Evolutionary conservation across 2,113 vertebrate species (phyloP).

Genomic region (Hippocampus mohnikei): DNA sequence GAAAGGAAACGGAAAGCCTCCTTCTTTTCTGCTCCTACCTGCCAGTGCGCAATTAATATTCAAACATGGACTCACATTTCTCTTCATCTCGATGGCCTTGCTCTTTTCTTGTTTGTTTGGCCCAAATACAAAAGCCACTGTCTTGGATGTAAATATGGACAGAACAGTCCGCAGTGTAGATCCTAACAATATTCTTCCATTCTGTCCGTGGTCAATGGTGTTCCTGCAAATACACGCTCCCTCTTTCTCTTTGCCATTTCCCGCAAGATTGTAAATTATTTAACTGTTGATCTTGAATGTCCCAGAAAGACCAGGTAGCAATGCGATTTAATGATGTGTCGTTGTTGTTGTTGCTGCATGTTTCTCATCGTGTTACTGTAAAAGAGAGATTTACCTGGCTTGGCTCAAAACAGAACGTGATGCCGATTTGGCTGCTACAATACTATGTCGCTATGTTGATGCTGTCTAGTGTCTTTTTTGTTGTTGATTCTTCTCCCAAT

Average conservation of each 20-base stretch:
- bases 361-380: constrained; percentile 70
- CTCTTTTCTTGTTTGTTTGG: constrained; percentile 43
- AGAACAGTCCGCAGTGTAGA: constrained; percentile 41
- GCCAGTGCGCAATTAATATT: constrained; percentile 25
- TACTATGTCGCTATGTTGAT: constrained; percentile 66
- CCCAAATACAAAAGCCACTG: constrained; percentile 47
- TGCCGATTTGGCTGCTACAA: constrained; percentile 64
- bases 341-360: constrained; percentile 73
- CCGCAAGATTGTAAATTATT: constrained; percentile 66
- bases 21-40: constrained; percentile 29
- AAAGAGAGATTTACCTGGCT: constrained; percentile 66
- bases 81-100: constrained; percentile 15
- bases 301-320: constrained; percentile 62
- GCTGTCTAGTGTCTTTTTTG: constrained; percentile 63
- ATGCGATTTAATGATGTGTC: constrained; percentile 69
- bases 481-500: constrained; percentile 39
- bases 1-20: constrained; percentile 42
- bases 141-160: constrained; percentile 66
- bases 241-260: constrained; percentile 20
- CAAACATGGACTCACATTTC: constrained; percentile 23
- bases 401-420: constrained; percentile 62
- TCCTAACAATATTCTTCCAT: constrained; percentile 29
- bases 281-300: constrained; percentile 63
- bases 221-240: constrained; percentile 21
- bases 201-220: constrained; percentile 42